These are phyloP conservation scores for Acipenser transmontanus DNA, from an alignment of 2,797 vertebrate genomes.

Conservation along the genomic window DNA sequence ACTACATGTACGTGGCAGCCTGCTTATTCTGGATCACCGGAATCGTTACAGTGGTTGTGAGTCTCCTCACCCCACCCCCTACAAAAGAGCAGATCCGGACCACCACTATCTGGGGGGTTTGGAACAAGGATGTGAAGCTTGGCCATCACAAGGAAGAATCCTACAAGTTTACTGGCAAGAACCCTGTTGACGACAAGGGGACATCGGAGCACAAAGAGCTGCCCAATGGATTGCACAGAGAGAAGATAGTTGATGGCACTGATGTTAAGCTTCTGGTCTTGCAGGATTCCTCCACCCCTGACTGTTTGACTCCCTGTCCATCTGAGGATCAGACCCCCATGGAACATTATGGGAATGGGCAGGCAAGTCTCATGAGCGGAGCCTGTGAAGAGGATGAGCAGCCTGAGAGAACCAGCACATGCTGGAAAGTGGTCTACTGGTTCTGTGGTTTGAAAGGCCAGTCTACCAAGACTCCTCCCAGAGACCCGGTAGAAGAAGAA, in stretches of 20 bases:
- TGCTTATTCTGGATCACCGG: slow-evolving; percentile 89
- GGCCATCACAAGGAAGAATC: slow-evolving; percentile 47
- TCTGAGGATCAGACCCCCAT: slow-evolving; percentile 74
- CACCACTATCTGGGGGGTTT: slow-evolving; percentile 86
- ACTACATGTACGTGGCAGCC: slow-evolving; percentile 95
- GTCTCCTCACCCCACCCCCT: slow-evolving; percentile 81
- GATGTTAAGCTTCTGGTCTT: slow-evolving; percentile 77
- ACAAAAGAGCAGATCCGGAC: slow-evolving; percentile 71
- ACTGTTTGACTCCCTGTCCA: slow-evolving; percentile 62
- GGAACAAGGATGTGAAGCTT: slow-evolving; percentile 42
- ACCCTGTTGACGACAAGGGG: slow-evolving; percentile 43
- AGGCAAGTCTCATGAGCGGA: slow-evolving; percentile 56
- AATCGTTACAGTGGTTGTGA: slow-evolving; percentile 74
- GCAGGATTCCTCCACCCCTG: slow-evolving; percentile 63
- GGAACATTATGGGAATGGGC: slow-evolving; percentile 66
- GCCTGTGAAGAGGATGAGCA: slow-evolving; percentile 49
- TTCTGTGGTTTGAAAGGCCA: slow-evolving; percentile 78
- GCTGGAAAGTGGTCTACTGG: slow-evolving; percentile 69
- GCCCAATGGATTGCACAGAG: slow-evolving; percentile 54
- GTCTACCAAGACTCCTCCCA: slow-evolving; percentile 49
- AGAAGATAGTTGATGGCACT: slow-evolving; percentile 59
- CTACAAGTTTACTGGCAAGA: slow-evolving; percentile 58
- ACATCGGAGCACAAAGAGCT: slow-evolving; percentile 54
- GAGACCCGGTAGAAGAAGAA: slow-evolving; percentile 62
- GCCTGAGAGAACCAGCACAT: slow-evolving; percentile 28